Base-by-base conservation (phyloP, 2,888 invertebrate species). In the Netelia virgata region DNA sequence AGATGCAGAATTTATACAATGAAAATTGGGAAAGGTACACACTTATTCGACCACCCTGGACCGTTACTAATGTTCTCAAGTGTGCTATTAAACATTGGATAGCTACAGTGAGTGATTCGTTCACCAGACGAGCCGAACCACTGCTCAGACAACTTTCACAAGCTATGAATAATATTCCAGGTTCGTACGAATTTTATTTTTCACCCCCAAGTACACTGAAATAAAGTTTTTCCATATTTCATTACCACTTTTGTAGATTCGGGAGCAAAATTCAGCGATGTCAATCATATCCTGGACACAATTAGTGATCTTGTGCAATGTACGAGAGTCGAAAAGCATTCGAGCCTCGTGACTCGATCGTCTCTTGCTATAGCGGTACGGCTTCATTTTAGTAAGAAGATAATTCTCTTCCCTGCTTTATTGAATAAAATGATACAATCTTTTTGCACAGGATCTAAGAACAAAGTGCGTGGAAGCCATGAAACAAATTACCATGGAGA, bases 41-140 rank as follows among this genome's bases (percentile, higher is more conserved):
- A 23, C 88, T 91, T 64, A 88, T 92, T 63, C 88, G 87, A 83
- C 94, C 94, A 47, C 94, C 94, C 6, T 94, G 94, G 94, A 90
- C 90, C 10, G 64, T 89, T 2, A 47, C 78, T 10, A 88, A 88
- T 59, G 91, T 90, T 59, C 86, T 94, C 14, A 91, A 91, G 77
- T 94, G 94, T 80, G 90, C 92, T 14, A 82, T 91, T 28, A 92
- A 93, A 82, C 94, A 94, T 82, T 94, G 94, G 93, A 92, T 94
- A 57, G 94, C 93, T 11, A 92, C 91, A 3, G 89, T 92, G 10
- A 91, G 90, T 82, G 93, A 92, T 23, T 90, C 91, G 5, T 93
- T 93, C 53, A 23, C 63, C 2, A 87, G 90, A 77, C 85, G 76
- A 70, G 91, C 90, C 3, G 88, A 91, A 86, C 1, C 36, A n/a